Evolutionary conservation across 2,797 vertebrate species (phyloP).

Genomic region (Hippopotamyrus pictus): DNA sequence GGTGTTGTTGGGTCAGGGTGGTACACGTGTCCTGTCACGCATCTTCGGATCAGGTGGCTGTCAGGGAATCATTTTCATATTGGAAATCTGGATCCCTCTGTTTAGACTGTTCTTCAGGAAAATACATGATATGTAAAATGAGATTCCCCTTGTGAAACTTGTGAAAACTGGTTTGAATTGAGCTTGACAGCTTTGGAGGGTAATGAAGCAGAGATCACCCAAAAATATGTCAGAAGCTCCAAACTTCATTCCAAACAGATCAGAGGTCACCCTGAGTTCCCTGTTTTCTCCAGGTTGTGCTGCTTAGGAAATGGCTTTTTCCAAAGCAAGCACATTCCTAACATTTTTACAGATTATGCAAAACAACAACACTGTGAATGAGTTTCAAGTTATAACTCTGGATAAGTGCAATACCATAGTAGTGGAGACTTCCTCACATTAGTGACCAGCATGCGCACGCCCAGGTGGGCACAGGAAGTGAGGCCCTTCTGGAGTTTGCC

Average conservation of each 20-base stretch:
- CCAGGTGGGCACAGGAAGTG: neutral
- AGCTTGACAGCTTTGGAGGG: neutral
- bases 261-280: neutral
- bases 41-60: neutral
- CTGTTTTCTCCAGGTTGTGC: neutral
- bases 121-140: neutral
- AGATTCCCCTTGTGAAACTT: neutral
- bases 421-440: neutral
- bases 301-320: neutral
- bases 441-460: neutral
- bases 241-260: neutral
- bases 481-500: neutral
- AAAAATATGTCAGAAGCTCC: neutral
- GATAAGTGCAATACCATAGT: neutral
- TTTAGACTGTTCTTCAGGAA: neutral
- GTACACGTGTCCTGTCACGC: neutral
- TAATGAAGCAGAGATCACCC: constrained; percentile 24
- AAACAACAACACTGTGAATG: neutral
- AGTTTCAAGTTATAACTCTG: neutral
- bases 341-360: neutral
- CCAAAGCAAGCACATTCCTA: neutral
- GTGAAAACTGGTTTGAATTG: neutral
- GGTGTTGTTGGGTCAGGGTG: neutral
- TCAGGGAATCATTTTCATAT: neutral
- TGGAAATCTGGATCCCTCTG: neutral